Conservation (phyloP, 2,797 vertebrate species). For the Crossoptilon crossoptilon region DNA sequence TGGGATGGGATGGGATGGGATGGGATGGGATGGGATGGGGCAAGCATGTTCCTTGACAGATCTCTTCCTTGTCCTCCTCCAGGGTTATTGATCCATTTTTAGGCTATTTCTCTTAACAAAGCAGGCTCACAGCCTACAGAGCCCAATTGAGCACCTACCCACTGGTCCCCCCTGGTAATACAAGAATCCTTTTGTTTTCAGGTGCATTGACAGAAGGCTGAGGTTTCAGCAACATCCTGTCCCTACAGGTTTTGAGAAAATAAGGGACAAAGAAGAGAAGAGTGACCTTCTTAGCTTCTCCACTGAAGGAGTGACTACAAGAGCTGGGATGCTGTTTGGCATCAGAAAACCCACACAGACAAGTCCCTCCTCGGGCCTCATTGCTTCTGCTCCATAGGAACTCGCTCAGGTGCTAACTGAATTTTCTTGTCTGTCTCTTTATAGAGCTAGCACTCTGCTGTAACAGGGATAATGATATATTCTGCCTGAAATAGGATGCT, state of each 20-base stretch:
- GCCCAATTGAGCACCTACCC: neutral
- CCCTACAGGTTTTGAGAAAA: neutral
- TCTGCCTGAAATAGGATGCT: neutral
- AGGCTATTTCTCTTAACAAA: neutral
- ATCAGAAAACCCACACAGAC: neutral
- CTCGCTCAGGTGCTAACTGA: constrained; percentile 23
- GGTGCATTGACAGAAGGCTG: neutral
- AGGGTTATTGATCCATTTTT: neutral
- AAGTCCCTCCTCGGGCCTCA: constrained; percentile 24
- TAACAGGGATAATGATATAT: constrained; percentile 44
- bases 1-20: no score
- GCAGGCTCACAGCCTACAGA: neutral
- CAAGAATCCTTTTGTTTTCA: constrained; percentile 34
- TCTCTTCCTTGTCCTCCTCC: neutral
- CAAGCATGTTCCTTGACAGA: neutral
- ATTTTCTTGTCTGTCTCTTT: constrained; percentile 1
- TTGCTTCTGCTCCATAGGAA: constrained; percentile 46
- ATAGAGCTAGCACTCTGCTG: neutral
- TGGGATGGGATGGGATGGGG: no score
- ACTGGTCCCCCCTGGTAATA: neutral
- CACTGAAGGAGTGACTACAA: neutral
- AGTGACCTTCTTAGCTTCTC: neutral
- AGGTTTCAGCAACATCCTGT: constrained; percentile 41
- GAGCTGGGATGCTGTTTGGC: neutral
- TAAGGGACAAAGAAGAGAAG: constrained; percentile 16